Base-by-base conservation (phyloP, 2,113 vertebrate genomes). In the Gallinago paraguaiae region DNA sequence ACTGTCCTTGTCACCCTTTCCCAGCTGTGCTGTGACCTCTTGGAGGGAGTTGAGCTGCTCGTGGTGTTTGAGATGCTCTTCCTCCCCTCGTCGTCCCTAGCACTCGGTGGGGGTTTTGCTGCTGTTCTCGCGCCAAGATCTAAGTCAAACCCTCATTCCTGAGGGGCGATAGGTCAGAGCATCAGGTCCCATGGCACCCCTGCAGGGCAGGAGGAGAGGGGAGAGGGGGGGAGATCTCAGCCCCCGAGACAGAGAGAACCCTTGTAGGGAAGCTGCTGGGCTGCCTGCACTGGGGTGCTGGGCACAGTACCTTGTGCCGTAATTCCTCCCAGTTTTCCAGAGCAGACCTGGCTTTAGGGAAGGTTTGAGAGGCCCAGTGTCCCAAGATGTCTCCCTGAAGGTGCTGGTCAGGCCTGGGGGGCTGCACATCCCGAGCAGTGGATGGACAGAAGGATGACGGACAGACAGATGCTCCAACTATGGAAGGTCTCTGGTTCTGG, bases 251-350 rank as follows among this genome's bases (percentile, higher is more conserved):
- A 10, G 37, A 43, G 50, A 22, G 9, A 18, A 9, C 11, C 17
- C 35, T 17, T 31, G 25, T 15, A 8, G n/a, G 30, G 39, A 37
- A 11, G 22, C 19, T 5, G 15, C 45, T 17, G 71, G 24, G 20
- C 13, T 56, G 23, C 7, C 1, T 13, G 8, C 4, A 0, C 12
- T 10, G 16, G 41, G 25, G 4, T 12, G 16, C 37, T 0, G 5
- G 60, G 45, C n/a, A 4, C 20, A 2, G 48, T 4, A 16, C 10
- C 6, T 15, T 11, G 14, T 19, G 59, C 11, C 0, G 0, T 18
- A 28, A n/a, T 43, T 64, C 19, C 17, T 53, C 59, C 0, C 12
- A 8, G 12, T 75, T 39, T 75, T 60, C 39, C 78, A 33, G 63
- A 39, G 31, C 2, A 7, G 33, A 17, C 31, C 22, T 11, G 18